Evolutionary conservation across 1,140 invertebrate species (phyloP), one percentile per base, ranked within the genome.

Genomic region (Spodoptera litura): DNA sequence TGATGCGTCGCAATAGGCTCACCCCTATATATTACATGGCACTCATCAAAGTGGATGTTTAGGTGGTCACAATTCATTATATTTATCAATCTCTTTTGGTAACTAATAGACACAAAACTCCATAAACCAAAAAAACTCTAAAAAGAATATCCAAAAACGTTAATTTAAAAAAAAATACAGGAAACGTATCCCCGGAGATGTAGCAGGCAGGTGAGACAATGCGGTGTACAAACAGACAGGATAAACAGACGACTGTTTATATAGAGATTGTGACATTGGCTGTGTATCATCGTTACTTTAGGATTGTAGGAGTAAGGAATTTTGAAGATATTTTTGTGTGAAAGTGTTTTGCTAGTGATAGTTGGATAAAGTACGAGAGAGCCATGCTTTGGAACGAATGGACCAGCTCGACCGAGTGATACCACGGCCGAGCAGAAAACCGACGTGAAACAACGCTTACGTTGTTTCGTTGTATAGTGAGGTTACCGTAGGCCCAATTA

Each of bases 241-340:
- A 15, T 59, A 75, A 75, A 75, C 59, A 75, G 3, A 8, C 38
- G 3, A 25, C n/a, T 75, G 73, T 75, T 75, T 75, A 51, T 15
- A 8, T n/a, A 31, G 20, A 49, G 55, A 74, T 74, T 58, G 53
- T 73, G 71, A 58, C 53, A 59, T 55, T 8, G 4, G 13, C 31
- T 56, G 31, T 9, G n/a, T 27, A 35, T 52, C 25, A 12, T 27
- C 15, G 49, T 8, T 52, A 49, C 51, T 70, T 70, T 68, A 13
- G 53, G 49, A 51, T 20, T 15, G 12, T 70, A 31, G 20, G 12
- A 13, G 11, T 15, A 15, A 68, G 25, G 44, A 70, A 70, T 53
- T 70, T 52, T 12, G n/a, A 6, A 4, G 15, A 55, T 3, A n/a
- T 13, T 55, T 31, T 15, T 55, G 15, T 2, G 6, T 55, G 52